These are phyloP conservation scores for Eufriesea mexicana DNA, from an alignment of 1,140 invertebrate species.

Conservation along the genomic window DNA sequence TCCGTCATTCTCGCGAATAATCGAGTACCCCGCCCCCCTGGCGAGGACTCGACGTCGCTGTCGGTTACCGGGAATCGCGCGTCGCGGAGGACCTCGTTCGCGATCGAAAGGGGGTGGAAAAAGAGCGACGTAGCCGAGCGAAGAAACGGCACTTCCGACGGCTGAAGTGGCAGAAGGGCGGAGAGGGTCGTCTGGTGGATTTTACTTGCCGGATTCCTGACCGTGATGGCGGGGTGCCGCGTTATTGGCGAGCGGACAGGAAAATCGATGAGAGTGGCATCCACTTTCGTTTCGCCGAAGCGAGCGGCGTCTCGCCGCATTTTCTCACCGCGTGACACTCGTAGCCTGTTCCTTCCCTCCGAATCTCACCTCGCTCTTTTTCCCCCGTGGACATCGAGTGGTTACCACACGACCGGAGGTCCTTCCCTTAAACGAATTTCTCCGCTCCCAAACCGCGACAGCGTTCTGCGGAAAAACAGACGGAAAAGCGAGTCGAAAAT, in stretches of 20 bases:
- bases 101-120: not conserved
- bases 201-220: slow-evolving; percentile 73
- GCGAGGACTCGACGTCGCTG: not conserved
- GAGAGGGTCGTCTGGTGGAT: slow-evolving; percentile 46
- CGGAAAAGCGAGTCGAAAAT: too few species aligned
- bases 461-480: too few species aligned
- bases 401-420: not conserved
- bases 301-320: slow-evolving; percentile 60
- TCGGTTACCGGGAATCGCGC: not conserved
- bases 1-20: not conserved
- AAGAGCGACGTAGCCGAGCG: not conserved
- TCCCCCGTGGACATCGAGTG: not conserved
- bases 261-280: slow-evolving; percentile 76
- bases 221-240: slow-evolving; percentile 58
- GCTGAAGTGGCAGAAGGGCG: slow-evolving; percentile 45
- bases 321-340: slow-evolving; percentile 62
- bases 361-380: not conserved
- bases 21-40: not conserved
- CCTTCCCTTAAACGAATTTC: not conserved
- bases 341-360: not conserved
- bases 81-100: not conserved
- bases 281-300: slow-evolving; percentile 58
- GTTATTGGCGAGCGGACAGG: slow-evolving; percentile 78
- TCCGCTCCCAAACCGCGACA: too few species aligned
- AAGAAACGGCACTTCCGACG: not conserved